These are phyloP conservation scores for Acanthochromis polyacanthus DNA, from an alignment of 2,113 vertebrate species.

Conservation along the genomic window DNA sequence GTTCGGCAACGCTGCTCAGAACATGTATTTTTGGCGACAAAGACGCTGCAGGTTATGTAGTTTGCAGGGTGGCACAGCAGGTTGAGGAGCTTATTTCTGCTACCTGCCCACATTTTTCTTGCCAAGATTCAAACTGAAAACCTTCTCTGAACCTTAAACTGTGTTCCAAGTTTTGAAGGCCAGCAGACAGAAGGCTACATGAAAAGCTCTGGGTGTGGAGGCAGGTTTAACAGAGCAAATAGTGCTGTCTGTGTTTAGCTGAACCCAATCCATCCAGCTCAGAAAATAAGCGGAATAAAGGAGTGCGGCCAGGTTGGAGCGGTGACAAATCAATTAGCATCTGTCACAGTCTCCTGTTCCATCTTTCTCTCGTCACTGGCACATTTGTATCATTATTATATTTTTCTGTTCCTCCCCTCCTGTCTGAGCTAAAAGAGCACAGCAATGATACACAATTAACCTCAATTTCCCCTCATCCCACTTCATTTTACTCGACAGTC, in stretches of 20 bases:
- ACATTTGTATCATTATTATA: constrained; percentile 4
- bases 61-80: neutral
- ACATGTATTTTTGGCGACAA: constrained; percentile 1
- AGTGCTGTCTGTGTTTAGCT: neutral
- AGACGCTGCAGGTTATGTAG: constrained; percentile 9
- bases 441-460: constrained; percentile 24
- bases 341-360: constrained; percentile 22
- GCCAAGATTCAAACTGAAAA: constrained; percentile 6
- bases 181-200: neutral
- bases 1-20: neutral
- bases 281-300: constrained; percentile 9
- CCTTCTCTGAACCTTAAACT: neutral
- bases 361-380: constrained; percentile 23
- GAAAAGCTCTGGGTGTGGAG: neutral
- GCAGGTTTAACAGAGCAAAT: neutral
- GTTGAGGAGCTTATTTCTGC: neutral
- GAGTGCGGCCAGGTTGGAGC: constrained; percentile 19
- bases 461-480: constrained; percentile 4
- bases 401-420: constrained; percentile 5
- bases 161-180: neutral
- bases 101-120: neutral
- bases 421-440: constrained; percentile 8
- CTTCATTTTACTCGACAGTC: constrained; percentile 44
- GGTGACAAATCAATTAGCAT: constrained; percentile 58
- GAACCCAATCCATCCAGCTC: neutral